Conservation (phyloP, 2,113 vertebrate species). For the Triplophysa rosa region DNA sequence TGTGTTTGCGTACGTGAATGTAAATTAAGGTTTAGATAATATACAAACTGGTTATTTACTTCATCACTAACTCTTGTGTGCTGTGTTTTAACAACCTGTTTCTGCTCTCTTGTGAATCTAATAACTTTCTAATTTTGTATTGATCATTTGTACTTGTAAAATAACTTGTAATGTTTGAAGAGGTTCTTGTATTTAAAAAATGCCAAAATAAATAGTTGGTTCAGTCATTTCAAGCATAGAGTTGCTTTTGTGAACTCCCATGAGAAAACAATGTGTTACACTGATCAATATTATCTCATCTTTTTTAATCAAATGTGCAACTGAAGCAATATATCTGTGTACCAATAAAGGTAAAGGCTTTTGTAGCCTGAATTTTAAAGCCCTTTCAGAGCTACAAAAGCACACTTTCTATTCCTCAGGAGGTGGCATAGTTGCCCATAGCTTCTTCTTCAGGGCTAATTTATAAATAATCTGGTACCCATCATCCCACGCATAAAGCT, state of each 20-base stretch:
- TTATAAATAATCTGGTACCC: constrained; percentile 96
- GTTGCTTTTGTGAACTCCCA: neutral
- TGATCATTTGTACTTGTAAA: constrained; percentile 78
- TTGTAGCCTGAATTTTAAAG: neutral
- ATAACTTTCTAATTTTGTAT: constrained; percentile 77
- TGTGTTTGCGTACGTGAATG: constrained; percentile 64
- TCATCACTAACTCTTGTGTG: constrained; percentile 59
- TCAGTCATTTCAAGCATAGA: constrained; percentile 43
- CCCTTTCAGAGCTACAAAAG: neutral
- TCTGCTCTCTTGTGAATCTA: constrained; percentile 60
- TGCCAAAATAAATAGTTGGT: constrained; percentile 62
- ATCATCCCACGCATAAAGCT: constrained; percentile 95
- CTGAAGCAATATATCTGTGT: constrained; percentile 31
- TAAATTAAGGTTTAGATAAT: constrained; percentile 53
- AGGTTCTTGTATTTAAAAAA: constrained; percentile 65
- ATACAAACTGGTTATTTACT: constrained; percentile 1
- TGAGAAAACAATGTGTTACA: constrained; percentile 1
- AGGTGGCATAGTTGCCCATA: constrained; percentile 53
- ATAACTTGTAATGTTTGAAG: constrained; percentile 64
- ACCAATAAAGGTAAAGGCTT: neutral
- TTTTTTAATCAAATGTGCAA: constrained; percentile 45
- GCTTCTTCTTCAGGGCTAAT: constrained; percentile 86
- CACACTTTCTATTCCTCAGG: constrained; percentile 46
- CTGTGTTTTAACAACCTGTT: constrained; percentile 50
- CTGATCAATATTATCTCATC: neutral